Conservation (phyloP, 1,140 invertebrate species). For the Platyscapa corneri region DNA sequence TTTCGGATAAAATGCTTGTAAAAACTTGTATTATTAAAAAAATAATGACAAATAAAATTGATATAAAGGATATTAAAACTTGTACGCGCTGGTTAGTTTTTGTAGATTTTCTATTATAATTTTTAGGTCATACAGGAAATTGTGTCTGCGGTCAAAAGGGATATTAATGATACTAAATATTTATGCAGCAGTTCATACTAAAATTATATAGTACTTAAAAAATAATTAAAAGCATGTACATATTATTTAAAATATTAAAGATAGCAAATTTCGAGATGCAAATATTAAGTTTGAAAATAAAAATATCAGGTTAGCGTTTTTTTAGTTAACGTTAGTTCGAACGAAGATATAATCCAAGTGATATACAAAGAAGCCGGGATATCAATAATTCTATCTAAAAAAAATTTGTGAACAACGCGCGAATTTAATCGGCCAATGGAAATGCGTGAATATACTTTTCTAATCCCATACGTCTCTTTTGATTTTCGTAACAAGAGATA, state of each 20-base stretch:
- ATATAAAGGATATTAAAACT: background rate
- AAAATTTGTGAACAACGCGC: too few species aligned
- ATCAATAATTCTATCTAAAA: too few species aligned
- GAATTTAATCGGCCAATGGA: background rate
- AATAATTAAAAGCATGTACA: too few species aligned
- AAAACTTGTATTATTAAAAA: too few species aligned
- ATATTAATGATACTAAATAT: background rate
- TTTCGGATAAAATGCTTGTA: too few species aligned
- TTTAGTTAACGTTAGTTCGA: too few species aligned
- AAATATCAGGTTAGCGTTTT: too few species aligned
- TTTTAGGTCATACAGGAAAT: background rate
- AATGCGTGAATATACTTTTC: background rate
- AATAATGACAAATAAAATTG: background rate
- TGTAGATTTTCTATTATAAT: background rate
- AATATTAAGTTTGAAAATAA: too few species aligned
- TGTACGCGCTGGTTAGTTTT: background rate
- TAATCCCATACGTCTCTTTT: background rate
- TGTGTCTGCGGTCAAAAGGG: background rate
- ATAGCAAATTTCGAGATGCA: too few species aligned
- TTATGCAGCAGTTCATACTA: background rate
- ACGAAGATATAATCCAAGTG: too few species aligned
- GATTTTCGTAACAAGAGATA: conserved; percentile 13
- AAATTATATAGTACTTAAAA: background rate
- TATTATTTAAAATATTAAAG: too few species aligned
- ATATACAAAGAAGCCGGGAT: too few species aligned